These are phyloP conservation scores for Hydriomena furcata DNA, from an alignment of 2,888 invertebrate species.

Conservation along the genomic window DNA sequence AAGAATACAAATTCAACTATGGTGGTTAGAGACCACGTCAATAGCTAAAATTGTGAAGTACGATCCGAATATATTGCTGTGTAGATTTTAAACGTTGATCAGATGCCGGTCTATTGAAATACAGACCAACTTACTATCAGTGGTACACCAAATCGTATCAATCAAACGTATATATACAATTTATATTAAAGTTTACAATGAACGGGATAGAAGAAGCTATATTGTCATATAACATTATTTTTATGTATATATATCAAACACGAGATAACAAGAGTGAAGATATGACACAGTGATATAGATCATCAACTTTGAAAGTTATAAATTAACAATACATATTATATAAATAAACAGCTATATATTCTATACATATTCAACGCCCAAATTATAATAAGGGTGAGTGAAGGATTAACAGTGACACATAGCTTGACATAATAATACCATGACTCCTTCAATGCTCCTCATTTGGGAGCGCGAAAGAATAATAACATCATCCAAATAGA, in stretches of 20 bases:
- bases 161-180: conserved; percentile 59
- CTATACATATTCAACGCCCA: conserved; percentile 58
- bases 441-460: conserved; percentile 30
- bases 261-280: conserved; percentile 74
- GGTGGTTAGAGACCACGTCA: conserved; percentile 54
- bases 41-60: conserved; percentile 42
- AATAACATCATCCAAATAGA: conserved; percentile 37
- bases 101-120: conserved; percentile 52
- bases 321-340: conserved; percentile 42
- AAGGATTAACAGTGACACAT: conserved; percentile 66
- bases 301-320: conserved; percentile 54
- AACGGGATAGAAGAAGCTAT: conserved; percentile 63
- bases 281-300: conserved; percentile 73
- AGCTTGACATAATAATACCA: conserved; percentile 68
- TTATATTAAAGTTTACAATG: conserved; percentile 44
- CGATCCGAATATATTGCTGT: conserved; percentile 14
- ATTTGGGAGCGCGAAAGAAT: conserved; percentile 15
- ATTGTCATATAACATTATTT: conserved; percentile 77
- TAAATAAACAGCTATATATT: conserved; percentile 64
- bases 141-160: conserved; percentile 55
- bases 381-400: conserved; percentile 55
- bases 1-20: conserved; percentile 55
- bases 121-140: conserved; percentile 51
- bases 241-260: conserved; percentile 65
- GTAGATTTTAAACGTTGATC: conserved; percentile 16